A percentile compares a stretch with the other conserved stretches of the same genome.
These are phyloP conservation scores for Pluvialis apricaria DNA, from an alignment of 2,113 vertebrate genomes.

Conservation along the genomic window DNA sequence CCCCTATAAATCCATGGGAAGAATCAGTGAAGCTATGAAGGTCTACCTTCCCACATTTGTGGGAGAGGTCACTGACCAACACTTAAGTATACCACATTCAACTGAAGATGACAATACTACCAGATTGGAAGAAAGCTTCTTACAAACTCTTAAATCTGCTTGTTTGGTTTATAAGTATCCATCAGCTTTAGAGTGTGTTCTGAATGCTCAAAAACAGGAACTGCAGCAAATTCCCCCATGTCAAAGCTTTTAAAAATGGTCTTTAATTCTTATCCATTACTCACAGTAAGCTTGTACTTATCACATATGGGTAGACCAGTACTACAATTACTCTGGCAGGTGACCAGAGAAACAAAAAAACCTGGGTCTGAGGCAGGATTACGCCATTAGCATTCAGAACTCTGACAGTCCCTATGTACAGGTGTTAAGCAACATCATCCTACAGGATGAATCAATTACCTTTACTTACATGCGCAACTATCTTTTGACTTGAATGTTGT, in stretches of 20 bases:
- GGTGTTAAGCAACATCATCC: neutral
- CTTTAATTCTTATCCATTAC: neutral
- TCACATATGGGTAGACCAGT: neutral
- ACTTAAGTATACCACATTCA: neutral
- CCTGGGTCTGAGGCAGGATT: neutral
- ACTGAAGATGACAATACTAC: neutral
- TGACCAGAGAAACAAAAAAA: neutral
- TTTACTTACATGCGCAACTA: neutral
- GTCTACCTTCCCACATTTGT: neutral
- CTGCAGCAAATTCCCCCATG: neutral
- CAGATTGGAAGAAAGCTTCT: neutral
- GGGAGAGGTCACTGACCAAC: rapidly evolving
- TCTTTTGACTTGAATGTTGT: neutral
- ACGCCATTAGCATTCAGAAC: neutral
- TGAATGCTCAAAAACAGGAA: neutral
- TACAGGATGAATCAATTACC: neutral
- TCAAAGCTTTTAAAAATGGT: neutral
- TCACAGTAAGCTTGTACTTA: neutral
- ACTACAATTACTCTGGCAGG: neutral
- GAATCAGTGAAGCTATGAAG: neutral
- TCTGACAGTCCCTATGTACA: neutral
- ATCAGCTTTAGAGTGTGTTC: neutral
- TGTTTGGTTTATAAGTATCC: neutral
- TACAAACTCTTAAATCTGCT: neutral
- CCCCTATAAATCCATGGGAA: neutral